These are phyloP conservation scores for Arge pagana DNA, from an alignment of 2,888 invertebrate genomes.

Conservation along the genomic window DNA sequence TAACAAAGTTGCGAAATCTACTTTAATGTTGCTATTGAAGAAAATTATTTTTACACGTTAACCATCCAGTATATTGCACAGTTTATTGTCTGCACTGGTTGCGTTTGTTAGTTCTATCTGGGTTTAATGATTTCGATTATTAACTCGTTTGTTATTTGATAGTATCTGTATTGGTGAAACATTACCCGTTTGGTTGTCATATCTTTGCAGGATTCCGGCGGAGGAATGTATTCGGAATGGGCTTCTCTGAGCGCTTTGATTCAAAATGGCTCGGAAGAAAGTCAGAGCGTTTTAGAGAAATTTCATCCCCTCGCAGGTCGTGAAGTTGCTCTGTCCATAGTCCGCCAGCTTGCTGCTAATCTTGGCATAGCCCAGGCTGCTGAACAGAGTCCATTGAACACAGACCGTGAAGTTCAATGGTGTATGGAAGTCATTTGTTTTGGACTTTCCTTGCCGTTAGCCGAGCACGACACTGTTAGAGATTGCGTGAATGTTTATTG, in stretches of 20 bases:
- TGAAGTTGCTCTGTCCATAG: conserved; percentile 81
- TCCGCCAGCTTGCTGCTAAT: conserved; percentile 75
- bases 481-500: conserved; percentile 97
- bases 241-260: conserved; percentile 71
- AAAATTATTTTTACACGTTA: too few species aligned
- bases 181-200: too few species aligned
- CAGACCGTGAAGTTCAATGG: conserved; percentile 87
- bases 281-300: conserved; percentile 77
- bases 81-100: too few species aligned
- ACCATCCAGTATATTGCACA: too few species aligned
- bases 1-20: too few species aligned
- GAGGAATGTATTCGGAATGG: conserved; percentile 86
- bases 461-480: conserved; percentile 91
- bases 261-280: conserved; percentile 68
- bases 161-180: too few species aligned
- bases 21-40: too few species aligned
- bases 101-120: too few species aligned
- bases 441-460: conserved; percentile 86
- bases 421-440: conserved; percentile 88
- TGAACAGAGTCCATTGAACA: conserved; percentile 81
- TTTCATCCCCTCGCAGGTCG: conserved; percentile 74
- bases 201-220: conserved; percentile 63
- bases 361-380: conserved; percentile 77
- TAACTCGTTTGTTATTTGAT: too few species aligned
- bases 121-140: too few species aligned